Conservation (phyloP, 1,140 invertebrate genomes). For the Meloidogyne hapla region DNA sequence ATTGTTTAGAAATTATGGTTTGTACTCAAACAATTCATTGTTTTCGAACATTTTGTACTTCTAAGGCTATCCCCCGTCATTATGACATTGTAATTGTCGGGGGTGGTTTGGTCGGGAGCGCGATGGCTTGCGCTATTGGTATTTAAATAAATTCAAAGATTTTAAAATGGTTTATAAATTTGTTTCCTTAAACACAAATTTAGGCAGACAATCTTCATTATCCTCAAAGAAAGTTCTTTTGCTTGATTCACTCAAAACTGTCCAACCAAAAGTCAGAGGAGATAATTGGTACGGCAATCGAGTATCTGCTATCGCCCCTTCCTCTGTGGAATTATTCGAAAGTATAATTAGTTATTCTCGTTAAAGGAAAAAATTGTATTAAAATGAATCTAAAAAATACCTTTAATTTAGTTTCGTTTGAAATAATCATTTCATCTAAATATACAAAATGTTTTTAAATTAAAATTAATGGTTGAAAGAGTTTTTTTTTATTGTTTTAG, state of each 20-base stretch:
- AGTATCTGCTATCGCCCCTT: slow-evolving; percentile 47
- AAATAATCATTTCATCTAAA: no score
- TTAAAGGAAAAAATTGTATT: no score
- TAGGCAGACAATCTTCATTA: slow-evolving; percentile 32
- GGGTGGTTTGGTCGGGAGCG: slow-evolving; percentile 51
- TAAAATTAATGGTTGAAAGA: no score
- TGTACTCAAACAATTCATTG: not conserved
- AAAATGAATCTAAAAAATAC: no score
- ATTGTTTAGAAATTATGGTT: not conserved
- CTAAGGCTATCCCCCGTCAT: not conserved
- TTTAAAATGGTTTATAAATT: no score
- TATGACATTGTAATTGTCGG: slow-evolving; percentile 50
- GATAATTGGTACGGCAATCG: slow-evolving; percentile 43
- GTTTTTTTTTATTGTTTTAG: slow-evolving; percentile 35
- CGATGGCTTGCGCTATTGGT: slow-evolving; percentile 53
- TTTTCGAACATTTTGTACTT: not conserved
- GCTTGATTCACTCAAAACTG: slow-evolving; percentile 34
- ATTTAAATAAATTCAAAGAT: not conserved
- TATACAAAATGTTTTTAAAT: no score
- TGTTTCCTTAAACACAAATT: slow-evolving; percentile 14
- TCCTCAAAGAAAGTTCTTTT: slow-evolving; percentile 41
- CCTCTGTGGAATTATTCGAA: slow-evolving; percentile 47
- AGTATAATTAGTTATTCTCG: slow-evolving; percentile 23
- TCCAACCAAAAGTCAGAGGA: not conserved
- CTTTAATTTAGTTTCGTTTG: no score